A percentile compares a stretch with the other conserved stretches of the same genome.
These are phyloP conservation scores for Trissoscelio sp. DNA, from an alignment of 2,888 invertebrate genomes.

Conservation along the genomic window DNA sequence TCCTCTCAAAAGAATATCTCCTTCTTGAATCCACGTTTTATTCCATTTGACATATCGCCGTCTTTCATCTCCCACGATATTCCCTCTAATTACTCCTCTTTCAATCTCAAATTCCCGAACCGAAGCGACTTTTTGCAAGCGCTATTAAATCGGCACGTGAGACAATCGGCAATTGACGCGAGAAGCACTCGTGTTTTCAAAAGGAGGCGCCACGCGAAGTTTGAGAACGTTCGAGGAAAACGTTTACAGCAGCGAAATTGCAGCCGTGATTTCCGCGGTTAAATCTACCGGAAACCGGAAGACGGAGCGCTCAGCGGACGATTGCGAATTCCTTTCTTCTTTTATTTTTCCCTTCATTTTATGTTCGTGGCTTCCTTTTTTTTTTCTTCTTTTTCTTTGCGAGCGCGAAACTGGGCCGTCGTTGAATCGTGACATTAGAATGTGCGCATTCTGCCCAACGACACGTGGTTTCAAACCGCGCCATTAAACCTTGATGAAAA, in stretches of 20 bases:
- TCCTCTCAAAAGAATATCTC: no score
- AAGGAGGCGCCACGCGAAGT: constrained; percentile 31
- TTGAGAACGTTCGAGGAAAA: constrained; percentile 50
- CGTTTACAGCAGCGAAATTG: constrained; percentile 61
- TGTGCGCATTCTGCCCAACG: constrained; percentile 47
- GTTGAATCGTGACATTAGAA: constrained; percentile 29
- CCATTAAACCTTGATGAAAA: constrained; percentile 33
- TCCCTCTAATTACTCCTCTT: constrained; percentile 19
- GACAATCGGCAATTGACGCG: constrained; percentile 18
- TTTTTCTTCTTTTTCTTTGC: constrained; percentile 20
- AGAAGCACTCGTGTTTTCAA: constrained; percentile 13
- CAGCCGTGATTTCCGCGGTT: constrained; percentile 61
- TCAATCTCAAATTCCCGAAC: constrained; percentile 11
- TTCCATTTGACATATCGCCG: neutral
- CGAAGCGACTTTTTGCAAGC: neutral
- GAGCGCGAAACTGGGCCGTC: constrained; percentile 14
- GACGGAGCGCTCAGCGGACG: constrained; percentile 51
- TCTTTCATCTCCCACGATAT: neutral
- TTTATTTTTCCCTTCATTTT: constrained; percentile 41
- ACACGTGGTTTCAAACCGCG: constrained; percentile 19
- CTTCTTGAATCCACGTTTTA: neutral
- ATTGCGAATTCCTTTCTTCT: constrained; percentile 61
- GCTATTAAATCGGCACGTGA: constrained; percentile 22
- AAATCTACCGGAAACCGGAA: constrained; percentile 68
- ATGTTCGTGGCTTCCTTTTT: neutral